Conservation (phyloP, 2,797 vertebrate species). For the Anabas testudineus region DNA sequence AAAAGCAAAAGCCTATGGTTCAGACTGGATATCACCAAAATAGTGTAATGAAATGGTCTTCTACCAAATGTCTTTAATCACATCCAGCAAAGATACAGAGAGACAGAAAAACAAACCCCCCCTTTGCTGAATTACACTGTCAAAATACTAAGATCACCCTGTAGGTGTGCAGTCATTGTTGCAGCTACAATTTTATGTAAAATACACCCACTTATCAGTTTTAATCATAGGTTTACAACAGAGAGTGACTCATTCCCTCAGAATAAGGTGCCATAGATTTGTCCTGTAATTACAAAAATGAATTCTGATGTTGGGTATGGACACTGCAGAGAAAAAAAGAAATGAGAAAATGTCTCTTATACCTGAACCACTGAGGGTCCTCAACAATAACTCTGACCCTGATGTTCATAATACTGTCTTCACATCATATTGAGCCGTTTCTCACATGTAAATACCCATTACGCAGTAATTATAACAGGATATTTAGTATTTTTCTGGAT, state of each 20-base stretch:
- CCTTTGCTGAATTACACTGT: constrained; percentile 23
- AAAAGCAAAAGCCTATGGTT: constrained; percentile 10
- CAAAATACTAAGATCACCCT: constrained; percentile 45
- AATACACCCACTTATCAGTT: constrained; percentile 58
- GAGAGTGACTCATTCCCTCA: constrained; percentile 49
- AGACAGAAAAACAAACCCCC: constrained; percentile 10
- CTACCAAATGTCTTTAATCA: constrained; percentile 11
- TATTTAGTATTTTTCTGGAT: constrained; percentile 7
- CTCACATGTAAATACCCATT: neutral
- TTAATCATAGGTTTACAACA: constrained; percentile 55
- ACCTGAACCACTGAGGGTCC: constrained; percentile 7
- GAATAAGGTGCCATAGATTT: constrained; percentile 32
- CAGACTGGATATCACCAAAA: constrained; percentile 1
- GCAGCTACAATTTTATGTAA: constrained; percentile 48
- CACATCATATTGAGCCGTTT: constrained; percentile 6
- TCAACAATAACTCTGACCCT: constrained; percentile 7
- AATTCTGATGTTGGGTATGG: constrained; percentile 8
- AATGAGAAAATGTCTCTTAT: constrained; percentile 14
- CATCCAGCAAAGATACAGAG: constrained; percentile 2
- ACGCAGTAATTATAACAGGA: constrained; percentile 3
- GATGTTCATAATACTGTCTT: neutral
- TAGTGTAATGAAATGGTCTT: neutral
- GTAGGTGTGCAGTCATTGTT: constrained; percentile 61
- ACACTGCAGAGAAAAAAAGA: constrained; percentile 10
- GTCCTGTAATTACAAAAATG: constrained; percentile 37